Base-by-base conservation (phyloP, 2,797 vertebrate species). In the Cottoperca gobio region DNA sequence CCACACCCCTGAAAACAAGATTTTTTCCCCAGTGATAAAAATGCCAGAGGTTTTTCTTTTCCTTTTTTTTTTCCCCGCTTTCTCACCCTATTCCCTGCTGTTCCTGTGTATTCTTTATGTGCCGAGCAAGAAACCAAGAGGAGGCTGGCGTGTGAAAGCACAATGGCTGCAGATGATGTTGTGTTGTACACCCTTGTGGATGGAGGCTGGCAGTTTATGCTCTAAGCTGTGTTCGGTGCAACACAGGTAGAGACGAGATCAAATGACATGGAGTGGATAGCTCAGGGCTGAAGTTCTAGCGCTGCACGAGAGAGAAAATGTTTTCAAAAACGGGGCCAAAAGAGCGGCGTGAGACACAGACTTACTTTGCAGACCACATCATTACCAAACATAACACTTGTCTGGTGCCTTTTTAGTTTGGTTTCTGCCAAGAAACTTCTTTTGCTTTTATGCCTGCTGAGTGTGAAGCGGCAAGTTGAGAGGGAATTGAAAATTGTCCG, bases 1-100 rank as follows among this genome's bases (percentile, higher is more conserved):
- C 68, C 61, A 58, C 23, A 10, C 53, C 78, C 69, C 70, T 35
- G 24, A 86, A 85, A 89, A 86, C 72, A 86, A 84, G 73, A 88
- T 73, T 72, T 68, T 77, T 75, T 88, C 84, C 87, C 88, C 66
- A 81, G 84, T 50, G 82, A 82, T 88, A 60, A 79, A 92, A 88
- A 86, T 84, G 90, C 91, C 85, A 86, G 90, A 88, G 89, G 92
- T 91, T 86, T 88, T 93, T 91, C 88, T 91, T n/a, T n/a, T n/a
- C n/a, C n/a, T n/a, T n/a, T n/a, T n/a, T n/a, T 86, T 88, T 93
- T 91, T 87, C 52, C 23, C 6, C 45, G 39, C 83, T 87, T 64
- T 76, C 76, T 84, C 66, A 68, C 78, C 79, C 61, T 82, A 78
- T 85, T 86, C 87, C 72, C 83, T 28, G 16, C 53, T 76, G 73